Conservation (phyloP, 2,113 vertebrate species). For the Hippopotamus amphibius region DNA sequence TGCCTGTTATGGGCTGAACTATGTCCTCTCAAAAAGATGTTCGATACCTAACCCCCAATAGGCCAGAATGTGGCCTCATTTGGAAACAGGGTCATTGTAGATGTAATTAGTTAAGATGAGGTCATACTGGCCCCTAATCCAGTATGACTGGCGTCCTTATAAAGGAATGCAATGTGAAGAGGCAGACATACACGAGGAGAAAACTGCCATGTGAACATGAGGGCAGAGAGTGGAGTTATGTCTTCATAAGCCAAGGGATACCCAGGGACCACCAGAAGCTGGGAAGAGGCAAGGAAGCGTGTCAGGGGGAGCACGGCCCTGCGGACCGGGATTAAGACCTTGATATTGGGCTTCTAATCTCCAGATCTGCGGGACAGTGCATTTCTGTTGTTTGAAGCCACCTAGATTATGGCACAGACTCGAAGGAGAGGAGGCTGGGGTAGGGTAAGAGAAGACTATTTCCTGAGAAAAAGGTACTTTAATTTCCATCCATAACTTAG, state of each 20-base stretch:
- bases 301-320: background rate
- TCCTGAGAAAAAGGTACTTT: constrained; percentile 11
- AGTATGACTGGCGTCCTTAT: background rate
- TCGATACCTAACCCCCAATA: background rate
- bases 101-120: background rate
- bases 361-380: background rate
- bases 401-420: background rate
- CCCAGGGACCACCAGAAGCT: background rate
- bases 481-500: background rate
- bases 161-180: background rate
- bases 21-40: background rate
- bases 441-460: background rate
- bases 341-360: background rate
- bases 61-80: background rate
- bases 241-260: background rate
- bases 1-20: background rate
- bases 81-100: background rate
- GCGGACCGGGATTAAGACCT: background rate
- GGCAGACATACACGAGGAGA: background rate
- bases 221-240: background rate
- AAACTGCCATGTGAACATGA: background rate
- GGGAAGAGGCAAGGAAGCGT: background rate
- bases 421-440: background rate
- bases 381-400: background rate
- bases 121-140: background rate